Conservation (phyloP, 2,797 vertebrate genomes). For the Siniperca undulata region DNA sequence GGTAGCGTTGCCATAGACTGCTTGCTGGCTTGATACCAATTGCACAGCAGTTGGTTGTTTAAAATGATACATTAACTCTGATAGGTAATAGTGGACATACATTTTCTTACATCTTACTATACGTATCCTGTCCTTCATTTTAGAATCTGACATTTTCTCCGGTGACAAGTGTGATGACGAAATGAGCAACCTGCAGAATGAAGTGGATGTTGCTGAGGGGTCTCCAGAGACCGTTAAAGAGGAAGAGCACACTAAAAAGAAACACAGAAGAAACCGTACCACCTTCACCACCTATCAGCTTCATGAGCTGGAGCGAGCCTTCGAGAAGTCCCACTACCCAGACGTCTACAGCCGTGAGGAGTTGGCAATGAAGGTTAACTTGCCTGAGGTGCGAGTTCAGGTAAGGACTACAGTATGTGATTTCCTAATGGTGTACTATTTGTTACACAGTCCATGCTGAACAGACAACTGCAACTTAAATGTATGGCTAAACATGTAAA, state of each 20-base stretch:
- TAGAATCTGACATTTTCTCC: conserved; percentile 87
- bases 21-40: not conserved
- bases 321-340: conserved; percentile 94
- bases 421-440: not conserved
- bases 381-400: conserved; percentile 95
- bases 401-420: conserved; percentile 72
- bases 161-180: conserved; percentile 87
- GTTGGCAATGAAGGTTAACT: conserved; percentile 94
- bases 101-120: not conserved
- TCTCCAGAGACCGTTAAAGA: conserved; percentile 81
- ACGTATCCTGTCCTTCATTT: conserved; percentile 6
- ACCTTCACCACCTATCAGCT: conserved; percentile 96
- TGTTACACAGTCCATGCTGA: not conserved
- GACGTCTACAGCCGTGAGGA: conserved; percentile 95
- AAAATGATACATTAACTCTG: not conserved
- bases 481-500: not conserved
- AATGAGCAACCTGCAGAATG: conserved; percentile 81
- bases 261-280: conserved; percentile 92
- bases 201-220: conserved; percentile 73
- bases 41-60: not conserved
- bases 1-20: not conserved
- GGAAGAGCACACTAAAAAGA: conserved; percentile 91
- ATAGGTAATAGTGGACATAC: not conserved
- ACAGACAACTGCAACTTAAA: not conserved
- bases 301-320: conserved; percentile 93